Evolutionary conservation across 2,113 vertebrate genomes (phyloP), one percentile per base, ranked within the genome.

Genomic region (Periophthalmodon schlosseri): DNA sequence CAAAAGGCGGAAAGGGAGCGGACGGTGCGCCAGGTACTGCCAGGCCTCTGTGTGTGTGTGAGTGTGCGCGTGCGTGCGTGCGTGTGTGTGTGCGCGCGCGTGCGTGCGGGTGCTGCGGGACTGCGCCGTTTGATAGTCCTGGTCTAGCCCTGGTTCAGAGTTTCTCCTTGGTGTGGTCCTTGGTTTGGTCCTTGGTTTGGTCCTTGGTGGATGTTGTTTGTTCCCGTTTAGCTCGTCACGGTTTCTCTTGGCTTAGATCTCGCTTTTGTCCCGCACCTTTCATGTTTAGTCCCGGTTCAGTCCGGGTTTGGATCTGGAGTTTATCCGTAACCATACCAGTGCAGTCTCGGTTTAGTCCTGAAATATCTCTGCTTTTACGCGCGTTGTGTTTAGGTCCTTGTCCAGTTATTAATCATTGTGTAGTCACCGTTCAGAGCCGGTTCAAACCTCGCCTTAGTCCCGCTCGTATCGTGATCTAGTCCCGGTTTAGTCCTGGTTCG

Each of bases 1-100:
- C 83, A 93, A 91, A 91, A 91, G 91, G 89, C 88, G 93, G 89
- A 92, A 92, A 91, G 86, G 90, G 87, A 87, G 84, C 90, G 88
- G 87, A 91, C 85, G 87, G 80, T 92, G 87, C 86, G 87, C 88
- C 92, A 93, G 93, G 93, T 94, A 92, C 63, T 82, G 52, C 52
- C 52, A 56, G 52, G 52, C 52, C 52, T 56, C 52, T 56, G 46
- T 47, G 46, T 47, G 46, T 15, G 46, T 47, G 64, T 2, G 64
- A 5, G 21, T 8, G 57, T 13, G 57, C 2, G 57, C 14, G 57
- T 5, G 54, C 14, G 56, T 2, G 54, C 4, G 56, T n/a, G 56
- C 11, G 54, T 56, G 46, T 47, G 46, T 47, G 46, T 15, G 46
- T 47, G 64, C 0, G 56, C 9, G 54, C 16, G 56, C 12, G 56